Evolutionary conservation across 1,140 invertebrate species (phyloP).

Genomic region (Drosophila ohnishii): DNA sequence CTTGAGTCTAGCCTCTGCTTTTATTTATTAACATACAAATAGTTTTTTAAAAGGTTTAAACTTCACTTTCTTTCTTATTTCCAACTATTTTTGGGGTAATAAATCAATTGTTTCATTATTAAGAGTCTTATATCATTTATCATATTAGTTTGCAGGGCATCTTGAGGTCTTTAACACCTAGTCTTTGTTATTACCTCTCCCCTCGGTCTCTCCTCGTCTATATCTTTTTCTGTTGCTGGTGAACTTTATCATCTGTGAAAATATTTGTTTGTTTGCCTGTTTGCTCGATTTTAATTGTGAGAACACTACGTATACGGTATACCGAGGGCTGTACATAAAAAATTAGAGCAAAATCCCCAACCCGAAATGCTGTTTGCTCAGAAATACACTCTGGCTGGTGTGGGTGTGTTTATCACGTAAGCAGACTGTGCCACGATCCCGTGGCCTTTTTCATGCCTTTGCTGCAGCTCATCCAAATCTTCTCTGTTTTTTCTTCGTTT

Average conservation of each 20-base stretch:
- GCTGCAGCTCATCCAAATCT: slow-evolving; percentile 24
- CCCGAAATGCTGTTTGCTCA: slow-evolving; percentile 61
- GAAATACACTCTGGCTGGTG: slow-evolving; percentile 23
- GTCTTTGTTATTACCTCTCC: slow-evolving; percentile 25
- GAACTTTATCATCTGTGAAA: slow-evolving; percentile 81
- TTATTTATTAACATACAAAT: too few species aligned
- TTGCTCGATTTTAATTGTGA: slow-evolving; percentile 77
- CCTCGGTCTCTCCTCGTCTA: not conserved
- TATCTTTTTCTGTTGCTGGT: slow-evolving; percentile 33
- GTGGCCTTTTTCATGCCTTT: slow-evolving; percentile 77
- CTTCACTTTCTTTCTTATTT: not conserved
- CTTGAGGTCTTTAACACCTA: slow-evolving; percentile 74
- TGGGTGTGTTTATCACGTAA: slow-evolving; percentile 71
- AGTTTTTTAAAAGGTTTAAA: not conserved
- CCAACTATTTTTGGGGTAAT: not conserved
- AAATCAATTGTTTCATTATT: not conserved
- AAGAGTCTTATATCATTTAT: slow-evolving; percentile 33
- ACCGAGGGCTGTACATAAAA: slow-evolving; percentile 38
- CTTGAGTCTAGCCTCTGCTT: too few species aligned
- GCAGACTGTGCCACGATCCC: slow-evolving; percentile 68
- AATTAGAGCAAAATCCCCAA: slow-evolving; percentile 78
- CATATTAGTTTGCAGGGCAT: slow-evolving; percentile 58
- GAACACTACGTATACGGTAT: slow-evolving; percentile 34
- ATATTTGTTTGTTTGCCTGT: slow-evolving; percentile 78
- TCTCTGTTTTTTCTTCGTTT: slow-evolving; percentile 20